phyloP scores from a whole-genome alignment of 2,113 vertebrate species.

The Macroglossus sobrinus region DNA sequence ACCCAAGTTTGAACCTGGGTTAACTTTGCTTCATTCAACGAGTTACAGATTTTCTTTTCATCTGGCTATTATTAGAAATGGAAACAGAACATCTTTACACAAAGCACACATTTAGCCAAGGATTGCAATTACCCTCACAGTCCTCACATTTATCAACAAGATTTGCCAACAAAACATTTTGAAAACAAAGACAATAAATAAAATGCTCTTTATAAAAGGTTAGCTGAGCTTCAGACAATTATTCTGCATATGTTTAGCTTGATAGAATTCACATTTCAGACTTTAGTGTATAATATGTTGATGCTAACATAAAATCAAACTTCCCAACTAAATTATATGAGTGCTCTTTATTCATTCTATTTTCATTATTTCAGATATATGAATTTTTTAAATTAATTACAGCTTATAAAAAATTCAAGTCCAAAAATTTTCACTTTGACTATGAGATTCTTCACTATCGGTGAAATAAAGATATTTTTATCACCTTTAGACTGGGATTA shows the following conservation, averaged over 20 bases:
- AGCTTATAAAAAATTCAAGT: not conserved
- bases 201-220: not conserved
- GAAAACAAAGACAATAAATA: conserved; percentile 21
- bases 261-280: not conserved
- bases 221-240: not conserved
- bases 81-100: not conserved
- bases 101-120: not conserved
- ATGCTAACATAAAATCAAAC: not conserved
- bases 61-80: not conserved
- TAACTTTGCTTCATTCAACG: not conserved
- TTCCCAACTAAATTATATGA: not conserved
- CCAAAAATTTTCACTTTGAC: not conserved
- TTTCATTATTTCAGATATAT: not conserved
- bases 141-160: not conserved
- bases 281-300: not conserved
- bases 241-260: not conserved
- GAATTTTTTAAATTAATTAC: not conserved
- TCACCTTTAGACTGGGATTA: not conserved
- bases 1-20: not conserved
- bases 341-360: not conserved
- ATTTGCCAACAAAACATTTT: conserved; percentile 1
- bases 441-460: not conserved
- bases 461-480: not conserved
- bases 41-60: not conserved
- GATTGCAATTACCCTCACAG: not conserved